phyloP scores from a whole-genome alignment of 1,140 invertebrate species.

The Paralvinella palmiformis region DNA sequence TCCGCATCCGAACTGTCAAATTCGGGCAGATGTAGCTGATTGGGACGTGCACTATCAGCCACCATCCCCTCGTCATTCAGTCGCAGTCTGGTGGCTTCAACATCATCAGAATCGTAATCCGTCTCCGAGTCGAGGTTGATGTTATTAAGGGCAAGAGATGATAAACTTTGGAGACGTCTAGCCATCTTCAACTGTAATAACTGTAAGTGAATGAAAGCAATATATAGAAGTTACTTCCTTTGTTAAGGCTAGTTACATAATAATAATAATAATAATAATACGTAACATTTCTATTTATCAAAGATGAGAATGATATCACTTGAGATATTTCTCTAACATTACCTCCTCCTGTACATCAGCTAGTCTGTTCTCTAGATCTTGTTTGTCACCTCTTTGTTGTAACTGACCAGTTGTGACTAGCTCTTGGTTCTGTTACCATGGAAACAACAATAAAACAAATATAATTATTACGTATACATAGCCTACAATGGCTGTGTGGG shows the following conservation, averaged over 20 bases:
- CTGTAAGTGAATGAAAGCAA: slow-evolving; percentile 24
- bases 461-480: neutral
- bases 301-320: neutral
- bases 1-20: neutral
- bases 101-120: slow-evolving; percentile 10
- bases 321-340: slow-evolving; percentile 24
- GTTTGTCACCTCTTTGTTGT: slow-evolving; percentile 62
- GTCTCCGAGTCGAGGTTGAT: slow-evolving; percentile 7
- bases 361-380: slow-evolving; percentile 83
- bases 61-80: neutral
- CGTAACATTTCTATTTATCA: neutral
- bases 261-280: neutral
- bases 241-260: neutral
- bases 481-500: neutral
- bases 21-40: neutral
- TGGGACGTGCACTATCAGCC: neutral
- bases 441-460: neutral
- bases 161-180: slow-evolving; percentile 2
- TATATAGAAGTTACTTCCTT: neutral
- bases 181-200: slow-evolving; percentile 39
- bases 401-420: slow-evolving; percentile 56
- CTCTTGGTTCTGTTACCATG: slow-evolving; percentile 13
- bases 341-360: slow-evolving; percentile 88
- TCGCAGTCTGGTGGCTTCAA: slow-evolving; percentile 11
- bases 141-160: neutral